Conservation (phyloP, 2,888 invertebrate species). For the Eilema sororculum region DNA sequence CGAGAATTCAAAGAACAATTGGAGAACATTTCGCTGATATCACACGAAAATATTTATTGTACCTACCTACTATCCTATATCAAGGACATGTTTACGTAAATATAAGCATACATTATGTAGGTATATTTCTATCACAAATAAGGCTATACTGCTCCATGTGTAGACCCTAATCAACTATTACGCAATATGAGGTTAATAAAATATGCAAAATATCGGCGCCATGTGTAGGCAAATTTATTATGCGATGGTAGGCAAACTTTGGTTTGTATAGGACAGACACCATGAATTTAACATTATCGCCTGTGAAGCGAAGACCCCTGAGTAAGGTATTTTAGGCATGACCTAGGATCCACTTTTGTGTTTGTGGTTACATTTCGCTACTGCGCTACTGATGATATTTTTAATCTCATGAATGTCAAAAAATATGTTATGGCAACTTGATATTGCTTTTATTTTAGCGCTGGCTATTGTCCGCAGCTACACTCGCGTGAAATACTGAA, state of each 20-base stretch:
- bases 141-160: not conserved
- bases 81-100: not conserved
- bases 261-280: not conserved
- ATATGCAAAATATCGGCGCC: not conserved
- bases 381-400: too few relatives aligned
- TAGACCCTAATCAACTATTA: constrained; percentile 5
- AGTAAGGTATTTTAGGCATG: not conserved
- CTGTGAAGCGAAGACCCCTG: not conserved
- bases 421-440: too few relatives aligned
- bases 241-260: not conserved
- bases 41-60: not conserved
- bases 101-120: too few relatives aligned
- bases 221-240: not conserved
- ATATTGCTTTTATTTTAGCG: too few relatives aligned
- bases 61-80: not conserved
- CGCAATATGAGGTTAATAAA: constrained; percentile 5
- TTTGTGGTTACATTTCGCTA: too few relatives aligned
- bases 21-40: too few relatives aligned
- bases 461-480: too few relatives aligned
- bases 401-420: too few relatives aligned
- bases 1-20: not conserved
- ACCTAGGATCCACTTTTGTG: too few relatives aligned
- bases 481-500: too few relatives aligned
- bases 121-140: not conserved
- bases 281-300: not conserved